Evolutionary conservation across 1,140 invertebrate genomes (phyloP), one percentile per base, ranked within the genome.

Genomic region (Drosophila rhopaloa): DNA sequence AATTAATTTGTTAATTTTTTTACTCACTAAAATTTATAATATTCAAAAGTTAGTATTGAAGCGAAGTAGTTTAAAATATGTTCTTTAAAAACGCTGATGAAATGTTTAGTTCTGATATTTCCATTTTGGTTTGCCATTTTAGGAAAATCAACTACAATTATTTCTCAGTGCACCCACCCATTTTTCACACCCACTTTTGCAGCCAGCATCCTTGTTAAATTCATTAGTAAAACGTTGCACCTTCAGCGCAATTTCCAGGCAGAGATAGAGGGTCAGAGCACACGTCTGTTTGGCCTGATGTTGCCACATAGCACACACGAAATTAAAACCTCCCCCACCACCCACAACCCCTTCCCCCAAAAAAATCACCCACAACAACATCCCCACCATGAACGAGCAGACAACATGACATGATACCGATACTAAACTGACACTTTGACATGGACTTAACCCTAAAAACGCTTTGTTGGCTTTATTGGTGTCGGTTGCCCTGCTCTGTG

Each of bases 341-440:
- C 35, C 16, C 32, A 59, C 14, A 35, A 38, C 14, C 27, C 14
- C 29, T 7, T 14, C n/a, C 11, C 35, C 40, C 35, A 35, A 54
- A 62, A 40, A 62, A 47, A 70, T 38, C 75, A 38, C 53, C 62
- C 47, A 47, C 32, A 55, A 32, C 16, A 53, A 79, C 59, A 81
- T 29, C 41, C 43, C 37, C 51, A 71, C 29, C 44, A 41, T 37
- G 65, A 58, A 58, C 67, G 51, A 71, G 54, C 67, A 71, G 67
- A 81, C 88, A 73, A 88, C 90, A 91, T 91, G 90, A 91, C 90
- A 91, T 91, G 90, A 91, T 90, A 91, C 90, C 90, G 90, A 91
- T 91, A 91, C 90, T 91, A 91, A 91, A 91, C 90, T 91, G 90
- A 91, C 90, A 91, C 90, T 91, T 91, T 91, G 90, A 91, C 90